These are phyloP conservation scores for Plutomurus gul DNA, from an alignment of 1,140 invertebrate species.

Conservation along the genomic window DNA sequence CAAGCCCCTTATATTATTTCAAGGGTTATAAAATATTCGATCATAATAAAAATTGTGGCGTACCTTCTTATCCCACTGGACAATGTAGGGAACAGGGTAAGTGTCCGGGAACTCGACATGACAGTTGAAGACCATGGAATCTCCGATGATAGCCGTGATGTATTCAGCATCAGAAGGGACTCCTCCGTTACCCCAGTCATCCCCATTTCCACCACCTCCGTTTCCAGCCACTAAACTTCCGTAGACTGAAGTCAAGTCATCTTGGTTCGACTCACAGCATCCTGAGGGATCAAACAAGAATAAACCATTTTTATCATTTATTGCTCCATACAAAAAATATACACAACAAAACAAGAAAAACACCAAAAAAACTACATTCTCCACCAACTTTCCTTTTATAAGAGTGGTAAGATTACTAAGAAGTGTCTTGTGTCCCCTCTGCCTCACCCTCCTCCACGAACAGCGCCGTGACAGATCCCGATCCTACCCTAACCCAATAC, in stretches of 20 bases:
- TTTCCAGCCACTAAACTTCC: slow-evolving; percentile 51
- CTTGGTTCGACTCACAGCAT: slow-evolving; percentile 52
- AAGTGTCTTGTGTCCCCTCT: too few species aligned
- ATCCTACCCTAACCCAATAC: too few species aligned
- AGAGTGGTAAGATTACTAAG: too few species aligned
- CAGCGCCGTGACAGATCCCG: too few species aligned
- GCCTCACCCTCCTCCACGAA: too few species aligned
- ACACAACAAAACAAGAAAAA: background rate
- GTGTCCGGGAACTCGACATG: slow-evolving; percentile 93
- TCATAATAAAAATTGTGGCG: too few species aligned
- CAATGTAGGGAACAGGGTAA: slow-evolving; percentile 91
- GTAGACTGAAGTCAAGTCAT: slow-evolving; percentile 52
- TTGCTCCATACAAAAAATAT: background rate
- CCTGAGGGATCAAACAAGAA: slow-evolving; percentile 42
- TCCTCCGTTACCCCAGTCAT: slow-evolving; percentile 47
- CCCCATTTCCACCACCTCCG: slow-evolving; percentile 51
- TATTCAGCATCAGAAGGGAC: slow-evolving; percentile 77
- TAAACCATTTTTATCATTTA: slow-evolving; percentile 2
- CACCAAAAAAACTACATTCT: too few species aligned
- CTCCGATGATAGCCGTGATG: slow-evolving; percentile 92
- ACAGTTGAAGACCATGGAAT: slow-evolving; percentile 94
- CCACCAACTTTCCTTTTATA: background rate
- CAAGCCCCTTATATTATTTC: background rate
- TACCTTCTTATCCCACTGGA: slow-evolving; percentile 98
- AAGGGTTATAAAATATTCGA: too few species aligned